Percentiles rank a stretch among this genome's conserved stretches.
phyloP scores from a whole-genome alignment of 2,113 vertebrate species.

The Manacus vitellinus region DNA sequence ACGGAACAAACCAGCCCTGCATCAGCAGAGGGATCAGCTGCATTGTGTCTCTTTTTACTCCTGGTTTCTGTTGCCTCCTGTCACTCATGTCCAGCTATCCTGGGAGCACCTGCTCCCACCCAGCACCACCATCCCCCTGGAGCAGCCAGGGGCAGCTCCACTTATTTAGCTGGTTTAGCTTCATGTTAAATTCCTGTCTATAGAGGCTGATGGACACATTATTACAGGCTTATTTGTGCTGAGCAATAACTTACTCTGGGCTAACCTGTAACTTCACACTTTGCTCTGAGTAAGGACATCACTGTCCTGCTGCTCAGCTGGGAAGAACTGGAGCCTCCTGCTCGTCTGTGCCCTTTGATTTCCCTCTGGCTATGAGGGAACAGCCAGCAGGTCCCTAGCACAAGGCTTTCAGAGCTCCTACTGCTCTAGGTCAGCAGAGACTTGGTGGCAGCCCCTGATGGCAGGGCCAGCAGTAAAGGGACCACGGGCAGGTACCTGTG shows the following conservation, averaged over 20 bases:
- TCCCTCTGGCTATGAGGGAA: not conserved
- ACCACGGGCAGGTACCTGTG: not conserved
- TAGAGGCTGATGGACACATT: not conserved
- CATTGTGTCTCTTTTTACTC: not conserved
- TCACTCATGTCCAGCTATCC: not conserved
- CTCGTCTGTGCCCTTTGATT: not conserved
- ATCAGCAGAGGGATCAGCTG: not conserved
- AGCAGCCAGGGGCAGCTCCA: not conserved
- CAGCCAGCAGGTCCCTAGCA: not conserved
- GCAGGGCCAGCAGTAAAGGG: not conserved
- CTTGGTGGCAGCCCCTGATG: not conserved
- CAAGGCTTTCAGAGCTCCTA: not conserved
- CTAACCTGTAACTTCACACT: not conserved
- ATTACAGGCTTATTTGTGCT: not conserved
- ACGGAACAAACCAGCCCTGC: not conserved
- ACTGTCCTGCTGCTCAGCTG: not conserved
- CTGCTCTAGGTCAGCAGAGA: not conserved
- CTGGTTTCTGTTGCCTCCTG: not conserved
- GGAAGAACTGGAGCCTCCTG: not conserved
- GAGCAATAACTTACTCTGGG: not conserved
- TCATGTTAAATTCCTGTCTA: not conserved
- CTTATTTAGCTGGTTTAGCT: not conserved
- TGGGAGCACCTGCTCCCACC: fast-evolving
- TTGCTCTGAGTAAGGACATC: not conserved
- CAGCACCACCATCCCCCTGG: not conserved